Evolutionary conservation across 30 jellyfish, hydroid and myxozoan genomes (phyloP), one percentile per base, ranked within the genome.

Genomic region (Turritopsis rubra): DNA sequence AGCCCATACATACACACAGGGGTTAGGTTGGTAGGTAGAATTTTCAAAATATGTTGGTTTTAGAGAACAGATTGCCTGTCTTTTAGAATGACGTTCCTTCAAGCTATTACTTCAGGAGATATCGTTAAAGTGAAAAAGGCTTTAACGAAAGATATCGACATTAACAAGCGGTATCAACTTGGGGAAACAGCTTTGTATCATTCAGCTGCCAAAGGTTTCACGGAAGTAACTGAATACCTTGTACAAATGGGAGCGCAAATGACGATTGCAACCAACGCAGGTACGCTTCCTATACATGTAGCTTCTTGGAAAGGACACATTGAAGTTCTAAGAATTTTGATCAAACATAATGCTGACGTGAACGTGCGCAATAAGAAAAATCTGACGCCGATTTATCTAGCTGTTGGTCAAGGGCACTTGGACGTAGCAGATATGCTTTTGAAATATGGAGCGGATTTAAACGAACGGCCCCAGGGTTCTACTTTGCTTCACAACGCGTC

Each of bases 91-190:
- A 27, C 65, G 9, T 74, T 74, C 41, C 54, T 23, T 52, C 65
- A 26, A 29, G 82, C 82, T 0, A 52, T 74, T 0, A 24, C 60
- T 13, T n/a, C 65, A n/a, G 82, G 82, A 0, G 24, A 74, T 29
- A 13, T 74, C 0, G 65, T 8, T 24, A 26, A 24, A 7, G 82
- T 74, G 16, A 74, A 74, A 74, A n/a, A 28, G 41, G 82, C 82
- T 52, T 74, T 24, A 26, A 27, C 28, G 7, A 27, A 74, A 74
- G 24, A 26, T 29, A 29, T 74, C 24, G 65, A 74, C 82, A 74
- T 74, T 71, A 74, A 74, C 21, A 74, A 74, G 41, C 82, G 41
- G 65, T 29, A 74, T 74, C 82, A 74, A 24, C 65, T 74, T 74
- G 82, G 82, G 9, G 16, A 74, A 1, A 74, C 82, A 29, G 65